Evolutionary conservation across 2,797 vertebrate species (phyloP).

Genomic region (Darevskia nairensis): DNA sequence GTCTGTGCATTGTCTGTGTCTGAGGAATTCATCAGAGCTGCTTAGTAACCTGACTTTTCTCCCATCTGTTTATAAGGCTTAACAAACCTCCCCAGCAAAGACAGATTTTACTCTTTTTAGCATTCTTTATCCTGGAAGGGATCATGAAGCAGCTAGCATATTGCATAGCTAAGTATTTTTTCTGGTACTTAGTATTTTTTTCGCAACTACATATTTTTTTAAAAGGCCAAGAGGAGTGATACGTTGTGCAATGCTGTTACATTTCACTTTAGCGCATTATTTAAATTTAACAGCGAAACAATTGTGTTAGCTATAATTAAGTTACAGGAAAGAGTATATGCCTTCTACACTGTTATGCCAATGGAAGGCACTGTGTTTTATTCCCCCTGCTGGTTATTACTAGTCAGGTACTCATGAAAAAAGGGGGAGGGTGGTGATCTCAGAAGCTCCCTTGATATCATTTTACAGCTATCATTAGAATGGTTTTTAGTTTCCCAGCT

Average conservation of each 20-base stretch:
- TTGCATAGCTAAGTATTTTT: not conserved
- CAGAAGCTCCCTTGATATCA: constrained; percentile 47
- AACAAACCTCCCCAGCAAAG: not conserved
- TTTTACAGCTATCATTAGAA: constrained; percentile 46
- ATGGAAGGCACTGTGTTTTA: not conserved
- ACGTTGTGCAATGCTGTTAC: not conserved
- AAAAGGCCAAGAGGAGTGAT: not conserved
- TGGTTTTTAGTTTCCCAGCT: constrained; percentile 58
- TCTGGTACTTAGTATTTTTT: not conserved
- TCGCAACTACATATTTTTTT: not conserved
- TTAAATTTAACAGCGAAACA: not conserved
- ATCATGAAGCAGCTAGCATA: not conserved
- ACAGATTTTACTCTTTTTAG: not conserved
- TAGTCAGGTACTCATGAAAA: constrained; percentile 6
- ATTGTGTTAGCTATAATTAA: not conserved
- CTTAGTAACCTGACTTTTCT: not conserved
- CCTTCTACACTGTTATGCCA: not conserved
- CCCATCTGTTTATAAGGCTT: not conserved
- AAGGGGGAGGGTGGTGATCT: constrained; percentile 19
- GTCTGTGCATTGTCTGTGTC: not conserved
- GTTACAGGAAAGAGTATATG: constrained; percentile 7
- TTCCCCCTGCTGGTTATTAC: constrained; percentile 1
- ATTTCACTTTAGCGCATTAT: no score
- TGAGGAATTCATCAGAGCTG: not conserved
- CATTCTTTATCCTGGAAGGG: not conserved